Evolutionary conservation across 2,797 vertebrate species (phyloP).

Genomic region (Anniella stebbinsi): DNA sequence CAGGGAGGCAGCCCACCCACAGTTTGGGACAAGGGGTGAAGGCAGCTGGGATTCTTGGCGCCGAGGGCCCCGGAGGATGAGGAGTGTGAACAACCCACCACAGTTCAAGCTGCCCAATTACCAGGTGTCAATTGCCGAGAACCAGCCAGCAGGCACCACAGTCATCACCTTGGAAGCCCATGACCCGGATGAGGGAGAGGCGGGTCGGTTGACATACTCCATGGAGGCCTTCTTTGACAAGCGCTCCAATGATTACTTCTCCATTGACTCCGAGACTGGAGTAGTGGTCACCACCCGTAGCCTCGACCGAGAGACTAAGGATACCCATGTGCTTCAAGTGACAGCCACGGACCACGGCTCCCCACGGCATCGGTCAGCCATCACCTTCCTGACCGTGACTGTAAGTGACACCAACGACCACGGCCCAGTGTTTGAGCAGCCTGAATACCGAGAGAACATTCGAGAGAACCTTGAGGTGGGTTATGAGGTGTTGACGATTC

Average conservation of each 20-base stretch:
- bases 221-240: constrained; percentile 94
- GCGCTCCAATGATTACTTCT: constrained; percentile 90
- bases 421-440: constrained; percentile 91
- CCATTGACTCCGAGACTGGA: constrained; percentile 87
- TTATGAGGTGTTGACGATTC: constrained; percentile 94
- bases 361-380: constrained; percentile 84
- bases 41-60: neutral
- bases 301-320: constrained; percentile 94
- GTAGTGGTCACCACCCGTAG: constrained; percentile 85
- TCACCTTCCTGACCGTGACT: constrained; percentile 91
- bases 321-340: constrained; percentile 94
- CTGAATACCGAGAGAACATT: constrained; percentile 89
- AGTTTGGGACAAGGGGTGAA: neutral
- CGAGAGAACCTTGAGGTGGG: constrained; percentile 95
- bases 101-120: constrained; percentile 94
- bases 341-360: constrained; percentile 87
- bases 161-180: constrained; percentile 92
- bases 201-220: constrained; percentile 89
- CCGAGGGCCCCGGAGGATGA: constrained; percentile 71
- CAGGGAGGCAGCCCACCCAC: neutral
- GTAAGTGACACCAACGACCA: constrained; percentile 98
- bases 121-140: constrained; percentile 94
- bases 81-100: constrained; percentile 83
- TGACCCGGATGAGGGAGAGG: constrained; percentile 93
- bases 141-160: constrained; percentile 87